phyloP scores from a whole-genome alignment of 2,113 vertebrate species.

The Lontra canadensis region DNA sequence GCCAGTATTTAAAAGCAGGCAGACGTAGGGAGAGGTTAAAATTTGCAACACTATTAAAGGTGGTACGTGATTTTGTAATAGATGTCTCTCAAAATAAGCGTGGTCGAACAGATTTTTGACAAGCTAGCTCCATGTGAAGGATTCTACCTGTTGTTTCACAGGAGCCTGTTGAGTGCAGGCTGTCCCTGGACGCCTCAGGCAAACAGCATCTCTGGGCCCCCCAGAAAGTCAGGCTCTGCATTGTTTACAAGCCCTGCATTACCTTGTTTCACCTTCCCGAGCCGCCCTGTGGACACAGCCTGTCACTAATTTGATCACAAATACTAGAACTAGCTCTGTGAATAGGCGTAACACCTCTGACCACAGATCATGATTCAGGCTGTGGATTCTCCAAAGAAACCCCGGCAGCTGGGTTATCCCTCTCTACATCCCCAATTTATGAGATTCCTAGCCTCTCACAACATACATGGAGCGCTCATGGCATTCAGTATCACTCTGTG shows the following conservation, averaged over 20 bases:
- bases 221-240: neutral
- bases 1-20: neutral
- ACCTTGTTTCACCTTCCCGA: neutral
- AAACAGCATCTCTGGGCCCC: neutral
- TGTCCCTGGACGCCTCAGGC: neutral
- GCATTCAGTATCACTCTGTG: neutral
- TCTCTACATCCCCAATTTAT: neutral
- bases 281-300: neutral
- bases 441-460: neutral
- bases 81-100: neutral
- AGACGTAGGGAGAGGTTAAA: neutral
- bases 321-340: no score
- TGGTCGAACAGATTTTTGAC: neutral
- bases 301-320: constrained; percentile 9
- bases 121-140: neutral
- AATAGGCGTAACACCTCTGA: neutral
- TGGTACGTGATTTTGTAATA: neutral
- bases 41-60: neutral
- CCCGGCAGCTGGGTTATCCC: neutral
- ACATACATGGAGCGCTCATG: neutral
- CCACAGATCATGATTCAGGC: neutral
- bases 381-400: neutral
- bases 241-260: neutral
- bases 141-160: neutral
- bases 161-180: neutral